phyloP scores from a whole-genome alignment of 2,888 invertebrate genomes.

The Agrypnus murinus region DNA sequence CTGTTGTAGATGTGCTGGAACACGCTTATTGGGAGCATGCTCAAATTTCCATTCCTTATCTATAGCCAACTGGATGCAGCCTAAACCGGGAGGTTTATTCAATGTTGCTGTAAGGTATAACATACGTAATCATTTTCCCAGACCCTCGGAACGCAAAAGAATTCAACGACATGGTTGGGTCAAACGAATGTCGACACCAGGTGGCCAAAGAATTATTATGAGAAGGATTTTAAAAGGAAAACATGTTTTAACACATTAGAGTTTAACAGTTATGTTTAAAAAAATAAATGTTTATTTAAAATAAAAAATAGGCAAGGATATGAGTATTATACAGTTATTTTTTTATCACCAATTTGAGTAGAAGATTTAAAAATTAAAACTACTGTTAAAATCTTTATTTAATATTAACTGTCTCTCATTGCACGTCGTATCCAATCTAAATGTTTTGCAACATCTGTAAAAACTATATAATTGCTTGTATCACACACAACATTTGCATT shows the following conservation, averaged over 20 bases:
- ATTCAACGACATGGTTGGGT: constrained; percentile 83
- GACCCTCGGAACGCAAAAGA: constrained; percentile 82
- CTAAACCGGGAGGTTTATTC: constrained; percentile 62
- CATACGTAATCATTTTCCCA: constrained; percentile 82
- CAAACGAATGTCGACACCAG: constrained; percentile 79
- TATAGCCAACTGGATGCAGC: neutral
- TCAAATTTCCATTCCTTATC: constrained; percentile 13
- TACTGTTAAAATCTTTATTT: neutral
- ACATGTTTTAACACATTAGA: constrained; percentile 80
- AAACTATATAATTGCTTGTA: constrained; percentile 76
- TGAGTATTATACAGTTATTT: constrained; percentile 6
- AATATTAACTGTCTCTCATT: constrained; percentile 58
- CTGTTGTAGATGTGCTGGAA: neutral
- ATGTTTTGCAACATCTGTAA: constrained; percentile 77
- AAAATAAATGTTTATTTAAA: constrained; percentile 4
- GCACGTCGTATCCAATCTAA: constrained; percentile 70
- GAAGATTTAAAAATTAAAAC: no score
- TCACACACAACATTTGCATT: constrained; percentile 75
- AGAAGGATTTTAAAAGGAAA: constrained; percentile 84
- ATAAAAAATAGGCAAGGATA: constrained; percentile 14
- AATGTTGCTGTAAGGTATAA: constrained; percentile 68
- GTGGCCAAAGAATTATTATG: constrained; percentile 83
- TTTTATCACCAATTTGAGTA: neutral
- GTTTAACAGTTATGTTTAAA: constrained; percentile 3
- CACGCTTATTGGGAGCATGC: neutral